phyloP scores from a whole-genome alignment of 2,113 vertebrate genomes.

The Sciurus niger region DNA sequence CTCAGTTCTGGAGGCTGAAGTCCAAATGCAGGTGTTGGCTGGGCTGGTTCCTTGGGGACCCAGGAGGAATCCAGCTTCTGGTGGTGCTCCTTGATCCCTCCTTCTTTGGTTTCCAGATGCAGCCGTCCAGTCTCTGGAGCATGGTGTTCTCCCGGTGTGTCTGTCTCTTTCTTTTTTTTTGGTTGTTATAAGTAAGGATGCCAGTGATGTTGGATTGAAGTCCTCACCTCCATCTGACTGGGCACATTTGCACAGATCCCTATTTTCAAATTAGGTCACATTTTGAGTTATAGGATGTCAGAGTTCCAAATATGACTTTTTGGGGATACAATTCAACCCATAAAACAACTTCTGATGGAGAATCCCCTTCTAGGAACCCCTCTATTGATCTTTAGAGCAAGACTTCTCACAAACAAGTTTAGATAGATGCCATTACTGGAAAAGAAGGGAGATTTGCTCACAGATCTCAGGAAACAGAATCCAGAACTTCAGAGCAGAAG shows the following conservation, averaged over 20 bases:
- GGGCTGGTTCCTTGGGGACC: not conserved
- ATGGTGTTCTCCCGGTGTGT: not conserved
- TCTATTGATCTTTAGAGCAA: not conserved
- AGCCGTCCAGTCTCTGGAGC: rapidly evolving
- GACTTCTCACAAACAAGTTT: not conserved
- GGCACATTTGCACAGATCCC: no score
- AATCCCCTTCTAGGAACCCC: not conserved
- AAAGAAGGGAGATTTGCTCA: not conserved
- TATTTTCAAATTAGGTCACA: not conserved
- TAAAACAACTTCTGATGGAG: not conserved
- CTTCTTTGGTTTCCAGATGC: rapidly evolving
- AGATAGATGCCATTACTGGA: not conserved
- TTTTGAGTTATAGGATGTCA: not conserved
- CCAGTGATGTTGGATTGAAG: no score
- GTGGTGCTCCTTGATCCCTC: rapidly evolving
- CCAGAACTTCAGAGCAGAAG: not conserved
- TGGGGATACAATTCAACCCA: not conserved
- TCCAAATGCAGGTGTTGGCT: not conserved
- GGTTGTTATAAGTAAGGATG: not conserved
- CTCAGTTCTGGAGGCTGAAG: not conserved
- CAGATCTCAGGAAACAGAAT: not conserved
- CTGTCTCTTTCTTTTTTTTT: not conserved
- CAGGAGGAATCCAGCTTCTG: not conserved
- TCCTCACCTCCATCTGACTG: not conserved
- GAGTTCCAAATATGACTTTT: not conserved